phyloP scores from a whole-genome alignment of 2,888 invertebrate species.

The Pandemis cinnamomeana region DNA sequence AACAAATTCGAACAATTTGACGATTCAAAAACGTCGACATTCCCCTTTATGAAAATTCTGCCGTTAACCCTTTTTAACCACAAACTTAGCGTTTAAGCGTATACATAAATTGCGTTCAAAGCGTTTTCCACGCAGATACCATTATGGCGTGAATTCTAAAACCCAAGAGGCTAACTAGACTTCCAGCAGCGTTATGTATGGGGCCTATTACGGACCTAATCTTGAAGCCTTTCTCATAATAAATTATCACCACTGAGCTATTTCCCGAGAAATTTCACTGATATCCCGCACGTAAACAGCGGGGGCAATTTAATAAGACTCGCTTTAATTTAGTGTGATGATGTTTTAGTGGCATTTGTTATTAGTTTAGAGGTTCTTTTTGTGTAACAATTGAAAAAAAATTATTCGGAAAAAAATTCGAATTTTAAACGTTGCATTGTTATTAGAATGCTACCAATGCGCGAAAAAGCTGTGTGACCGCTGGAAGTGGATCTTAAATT shows the following conservation, averaged over 20 bases:
- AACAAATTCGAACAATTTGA: no score
- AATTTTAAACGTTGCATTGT: no score
- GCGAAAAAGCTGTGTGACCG: no score
- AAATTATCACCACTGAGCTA: constrained; percentile 65
- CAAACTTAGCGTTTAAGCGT: not conserved
- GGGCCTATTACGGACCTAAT: constrained; percentile 73
- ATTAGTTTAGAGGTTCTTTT: not conserved
- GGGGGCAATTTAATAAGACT: constrained; percentile 43
- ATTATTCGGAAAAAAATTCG: no score
- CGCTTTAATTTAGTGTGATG: constrained; percentile 17
- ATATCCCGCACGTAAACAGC: constrained; percentile 59
- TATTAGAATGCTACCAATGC: no score
- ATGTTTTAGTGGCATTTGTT: constrained; percentile 13
- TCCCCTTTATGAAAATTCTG: not conserved
- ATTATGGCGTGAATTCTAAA: constrained; percentile 35
- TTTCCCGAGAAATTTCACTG: constrained; percentile 58
- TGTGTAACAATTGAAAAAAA: no score
- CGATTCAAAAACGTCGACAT: not conserved
- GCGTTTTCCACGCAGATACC: constrained; percentile 7
- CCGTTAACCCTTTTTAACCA: not conserved
- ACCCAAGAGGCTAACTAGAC: constrained; percentile 42
- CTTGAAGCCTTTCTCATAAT: constrained; percentile 73
- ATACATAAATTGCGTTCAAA: constrained; percentile 7
- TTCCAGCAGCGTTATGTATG: constrained; percentile 67
- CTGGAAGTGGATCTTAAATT: no score